phyloP scores from a whole-genome alignment of 2,797 vertebrate genomes.

The Pagetopsis macropterus region DNA sequence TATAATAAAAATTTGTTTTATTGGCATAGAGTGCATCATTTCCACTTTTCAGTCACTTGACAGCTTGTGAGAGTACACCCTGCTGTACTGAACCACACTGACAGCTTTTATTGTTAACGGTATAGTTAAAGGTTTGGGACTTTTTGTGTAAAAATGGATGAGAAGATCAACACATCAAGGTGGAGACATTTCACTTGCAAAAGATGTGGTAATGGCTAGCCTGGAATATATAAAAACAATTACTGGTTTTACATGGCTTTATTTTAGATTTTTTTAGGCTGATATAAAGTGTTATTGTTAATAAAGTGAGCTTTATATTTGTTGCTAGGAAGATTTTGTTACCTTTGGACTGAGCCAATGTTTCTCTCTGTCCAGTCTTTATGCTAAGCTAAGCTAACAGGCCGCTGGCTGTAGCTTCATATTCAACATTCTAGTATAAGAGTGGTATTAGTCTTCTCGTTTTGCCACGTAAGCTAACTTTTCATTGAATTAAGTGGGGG shows the following conservation, averaged over 20 bases:
- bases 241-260: background rate
- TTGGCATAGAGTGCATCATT: conserved; percentile 19
- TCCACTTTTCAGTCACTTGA: conserved; percentile 21
- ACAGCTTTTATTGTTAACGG: conserved; percentile 14
- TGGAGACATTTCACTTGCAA: background rate
- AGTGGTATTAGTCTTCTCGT: background rate
- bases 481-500: background rate
- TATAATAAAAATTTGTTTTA: conserved; percentile 40
- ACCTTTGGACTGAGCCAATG: background rate
- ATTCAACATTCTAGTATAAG: background rate
- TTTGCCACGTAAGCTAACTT: background rate
- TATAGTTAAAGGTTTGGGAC: background rate
- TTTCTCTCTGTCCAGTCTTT: background rate
- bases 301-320: background rate
- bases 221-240: background rate
- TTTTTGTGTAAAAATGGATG: background rate
- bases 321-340: background rate
- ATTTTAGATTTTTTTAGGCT: background rate
- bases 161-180: background rate
- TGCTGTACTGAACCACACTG: conserved; percentile 7
- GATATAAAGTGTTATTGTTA: background rate
- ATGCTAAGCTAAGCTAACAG: too few relatives aligned
- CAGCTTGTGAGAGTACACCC: conserved; percentile 4
- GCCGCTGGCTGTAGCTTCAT: background rate
- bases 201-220: background rate